Evolutionary conservation across 2,113 vertebrate genomes (phyloP).

Genomic region (Astur gentilis): DNA sequence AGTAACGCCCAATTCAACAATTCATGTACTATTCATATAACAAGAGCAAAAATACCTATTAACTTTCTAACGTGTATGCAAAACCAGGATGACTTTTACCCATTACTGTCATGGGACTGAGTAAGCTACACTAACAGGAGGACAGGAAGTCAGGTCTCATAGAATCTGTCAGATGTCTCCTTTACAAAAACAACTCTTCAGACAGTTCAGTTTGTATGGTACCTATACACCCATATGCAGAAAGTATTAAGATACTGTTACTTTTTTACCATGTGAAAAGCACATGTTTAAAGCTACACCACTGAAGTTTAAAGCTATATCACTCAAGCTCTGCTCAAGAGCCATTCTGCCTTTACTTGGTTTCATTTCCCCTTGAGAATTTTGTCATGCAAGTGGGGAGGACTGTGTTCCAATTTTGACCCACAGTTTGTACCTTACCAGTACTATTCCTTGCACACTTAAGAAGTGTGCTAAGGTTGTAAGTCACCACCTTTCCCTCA

Average conservation of each 20-base stretch:
- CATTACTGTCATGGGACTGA: accelerated
- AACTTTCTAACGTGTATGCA: neutral
- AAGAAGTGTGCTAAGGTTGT: neutral
- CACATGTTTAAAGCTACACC: neutral
- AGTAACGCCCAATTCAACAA: neutral
- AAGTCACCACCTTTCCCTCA: neutral
- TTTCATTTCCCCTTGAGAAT: neutral
- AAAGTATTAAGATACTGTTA: neutral
- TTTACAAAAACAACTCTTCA: neutral
- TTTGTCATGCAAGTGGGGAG: neutral
- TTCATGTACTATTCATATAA: neutral
- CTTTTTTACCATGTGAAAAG: neutral
- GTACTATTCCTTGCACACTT: neutral
- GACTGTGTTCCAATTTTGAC: neutral
- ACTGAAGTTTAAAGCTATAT: neutral
- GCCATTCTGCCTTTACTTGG: neutral
- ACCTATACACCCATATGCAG: neutral
- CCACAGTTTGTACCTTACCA: neutral
- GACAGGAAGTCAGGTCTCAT: neutral
- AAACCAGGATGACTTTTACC: neutral
- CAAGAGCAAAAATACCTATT: neutral
- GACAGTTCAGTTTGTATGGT: neutral
- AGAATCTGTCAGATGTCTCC: neutral
- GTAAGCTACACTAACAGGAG: neutral
- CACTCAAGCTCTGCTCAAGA: neutral